Conservation (phyloP, 2,113 vertebrate genomes). For the Microcebus murinus region DNA sequence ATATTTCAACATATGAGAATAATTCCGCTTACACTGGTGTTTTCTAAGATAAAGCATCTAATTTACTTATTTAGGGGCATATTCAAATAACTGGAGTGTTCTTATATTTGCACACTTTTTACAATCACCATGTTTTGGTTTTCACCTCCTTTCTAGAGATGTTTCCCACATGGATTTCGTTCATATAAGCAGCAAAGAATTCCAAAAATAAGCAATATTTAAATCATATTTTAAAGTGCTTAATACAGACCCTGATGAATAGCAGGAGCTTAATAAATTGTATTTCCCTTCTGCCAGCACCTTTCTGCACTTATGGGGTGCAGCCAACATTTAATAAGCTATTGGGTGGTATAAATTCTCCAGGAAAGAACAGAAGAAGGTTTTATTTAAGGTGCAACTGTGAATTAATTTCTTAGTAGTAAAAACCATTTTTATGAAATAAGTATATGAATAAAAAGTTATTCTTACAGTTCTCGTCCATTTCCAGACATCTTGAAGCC, state of each 20-base stretch:
- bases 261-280: neutral
- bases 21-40: neutral
- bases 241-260: neutral
- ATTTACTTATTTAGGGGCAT: neutral
- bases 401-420: neutral
- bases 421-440: neutral
- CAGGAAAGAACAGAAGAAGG: neutral
- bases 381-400: neutral
- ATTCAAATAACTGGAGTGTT: neutral
- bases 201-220: neutral
- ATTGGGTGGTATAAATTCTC: neutral
- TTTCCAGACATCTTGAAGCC: slow-evolving; percentile 97
- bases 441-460: neutral
- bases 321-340: neutral
- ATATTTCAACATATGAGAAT: neutral
- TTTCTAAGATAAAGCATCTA: neutral
- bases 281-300: neutral
- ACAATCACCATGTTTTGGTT: neutral
- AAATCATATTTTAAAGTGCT: neutral
- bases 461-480: slow-evolving; percentile 93
- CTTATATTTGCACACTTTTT: neutral
- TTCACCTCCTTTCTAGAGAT: neutral
- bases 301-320: neutral
- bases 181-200: neutral
- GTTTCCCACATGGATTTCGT: neutral